These are phyloP conservation scores for Aulostomus chinensis DNA, from an alignment of 2,797 vertebrate genomes.

Conservation along the genomic window DNA sequence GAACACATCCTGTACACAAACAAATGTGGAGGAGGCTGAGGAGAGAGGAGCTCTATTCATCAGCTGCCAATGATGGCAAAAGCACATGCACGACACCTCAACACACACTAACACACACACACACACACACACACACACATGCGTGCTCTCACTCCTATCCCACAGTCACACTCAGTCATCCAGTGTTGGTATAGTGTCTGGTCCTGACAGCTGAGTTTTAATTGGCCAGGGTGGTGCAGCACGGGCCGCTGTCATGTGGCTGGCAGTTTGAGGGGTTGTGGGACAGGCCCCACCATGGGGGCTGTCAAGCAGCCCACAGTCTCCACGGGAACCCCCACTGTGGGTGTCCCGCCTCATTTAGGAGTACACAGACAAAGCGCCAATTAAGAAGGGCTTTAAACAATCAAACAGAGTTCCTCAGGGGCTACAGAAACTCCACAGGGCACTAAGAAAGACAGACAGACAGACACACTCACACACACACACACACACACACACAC, in stretches of 20 bases:
- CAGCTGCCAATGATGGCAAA: conserved; percentile 50
- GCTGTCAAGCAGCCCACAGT: conserved; percentile 82
- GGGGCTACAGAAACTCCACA: conserved; percentile 77
- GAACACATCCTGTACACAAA: conserved; percentile 39
- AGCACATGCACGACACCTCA: conserved; percentile 29
- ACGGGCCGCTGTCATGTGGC: conserved; percentile 85
- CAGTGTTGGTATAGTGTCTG: conserved; percentile 89
- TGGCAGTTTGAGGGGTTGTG: conserved; percentile 84
- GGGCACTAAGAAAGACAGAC: conserved; percentile 67
- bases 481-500: conserved; percentile 9
- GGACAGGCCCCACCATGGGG: conserved; percentile 83
- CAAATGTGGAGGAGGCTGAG: conserved; percentile 34
- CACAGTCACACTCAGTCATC: conserved; percentile 72
- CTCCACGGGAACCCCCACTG: conserved; percentile 80
- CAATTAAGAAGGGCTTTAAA: conserved; percentile 87
- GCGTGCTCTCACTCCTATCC: no score
- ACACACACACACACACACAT: conserved; percentile 14
- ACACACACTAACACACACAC: conserved; percentile 68
- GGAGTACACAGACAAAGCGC: conserved; percentile 84
- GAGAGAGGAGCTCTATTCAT: conserved; percentile 45
- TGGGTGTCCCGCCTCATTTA: conserved; percentile 86
- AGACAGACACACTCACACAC: conserved; percentile 34
- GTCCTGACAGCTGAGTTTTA: conserved; percentile 91
- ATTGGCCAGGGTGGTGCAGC: conserved; percentile 86
- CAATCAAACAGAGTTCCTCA: conserved; percentile 84